Evolutionary conservation across 1,140 invertebrate species (phyloP).

Genomic region (Procambarus virginalis): DNA sequence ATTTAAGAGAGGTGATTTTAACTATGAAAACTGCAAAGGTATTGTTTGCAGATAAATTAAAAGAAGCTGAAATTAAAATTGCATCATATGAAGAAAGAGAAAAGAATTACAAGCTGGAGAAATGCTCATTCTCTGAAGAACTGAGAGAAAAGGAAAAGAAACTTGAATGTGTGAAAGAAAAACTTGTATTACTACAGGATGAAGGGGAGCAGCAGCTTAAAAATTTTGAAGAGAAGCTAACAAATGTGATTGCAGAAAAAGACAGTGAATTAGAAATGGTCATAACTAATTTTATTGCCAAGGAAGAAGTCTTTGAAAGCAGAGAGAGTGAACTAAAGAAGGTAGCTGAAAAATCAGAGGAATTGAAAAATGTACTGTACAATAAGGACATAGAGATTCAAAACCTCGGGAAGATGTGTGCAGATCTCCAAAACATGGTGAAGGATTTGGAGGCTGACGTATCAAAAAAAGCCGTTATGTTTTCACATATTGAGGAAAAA

Average conservation of each 20-base stretch:
- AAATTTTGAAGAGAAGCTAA: conserved; percentile 1
- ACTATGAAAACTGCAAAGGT: neutral
- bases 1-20: neutral
- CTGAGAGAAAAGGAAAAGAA: conserved; percentile 22
- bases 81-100: neutral
- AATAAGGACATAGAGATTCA: conserved; percentile 19
- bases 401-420: neutral
- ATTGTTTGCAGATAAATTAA: neutral
- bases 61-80: conserved; percentile 5
- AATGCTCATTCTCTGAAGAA: neutral
- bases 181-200: neutral
- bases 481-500: neutral
- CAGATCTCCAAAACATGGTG: neutral
- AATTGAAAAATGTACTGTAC: neutral
- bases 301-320: conserved; percentile 47
- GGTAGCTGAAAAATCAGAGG: neutral
- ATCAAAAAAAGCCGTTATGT: neutral
- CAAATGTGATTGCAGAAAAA: conserved; percentile 34
- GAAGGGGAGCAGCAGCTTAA: conserved; percentile 13
- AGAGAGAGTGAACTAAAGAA: neutral
- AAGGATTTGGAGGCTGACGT: conserved; percentile 13
- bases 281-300: conserved; percentile 45
- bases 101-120: neutral
- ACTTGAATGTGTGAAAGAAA: neutral
- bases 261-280: conserved; percentile 47